These are phyloP conservation scores for Ailuropoda melanoleuca DNA, from an alignment of 2,113 vertebrate genomes.

Conservation along the genomic window DNA sequence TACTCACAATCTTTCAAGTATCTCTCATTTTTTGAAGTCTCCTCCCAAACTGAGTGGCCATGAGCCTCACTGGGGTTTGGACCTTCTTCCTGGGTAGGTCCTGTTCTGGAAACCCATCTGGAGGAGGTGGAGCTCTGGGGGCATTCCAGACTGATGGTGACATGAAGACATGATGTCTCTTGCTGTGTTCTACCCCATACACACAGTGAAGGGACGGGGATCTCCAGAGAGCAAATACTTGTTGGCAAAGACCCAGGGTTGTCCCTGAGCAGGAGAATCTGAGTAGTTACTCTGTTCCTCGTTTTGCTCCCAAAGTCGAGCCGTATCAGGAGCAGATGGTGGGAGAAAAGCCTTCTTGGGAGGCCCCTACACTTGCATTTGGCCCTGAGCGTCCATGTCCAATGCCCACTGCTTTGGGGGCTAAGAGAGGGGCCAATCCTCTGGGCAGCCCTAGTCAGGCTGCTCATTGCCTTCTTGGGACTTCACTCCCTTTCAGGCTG, in stretches of 20 bases:
- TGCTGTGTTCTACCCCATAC: not conserved
- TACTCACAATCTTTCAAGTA: not conserved
- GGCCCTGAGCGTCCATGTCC: not conserved
- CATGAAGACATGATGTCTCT: not conserved
- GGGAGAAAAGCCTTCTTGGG: no score
- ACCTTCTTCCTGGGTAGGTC: not conserved
- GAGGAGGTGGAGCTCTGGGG: not conserved
- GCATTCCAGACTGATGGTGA: not conserved
- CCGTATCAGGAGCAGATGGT: not conserved
- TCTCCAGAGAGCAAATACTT: rapidly evolving
- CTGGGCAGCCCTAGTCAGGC: not conserved
- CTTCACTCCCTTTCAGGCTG: not conserved
- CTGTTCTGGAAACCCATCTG: not conserved
- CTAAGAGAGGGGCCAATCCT: rapidly evolving
- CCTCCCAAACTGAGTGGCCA: not conserved
- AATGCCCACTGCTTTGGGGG: not conserved
- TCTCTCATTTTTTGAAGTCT: not conserved
- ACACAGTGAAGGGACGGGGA: rapidly evolving
- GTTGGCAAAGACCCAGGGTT: rapidly evolving
- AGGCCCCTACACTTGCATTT: not conserved
- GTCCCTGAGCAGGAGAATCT: not conserved
- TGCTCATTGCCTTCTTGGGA: not conserved
- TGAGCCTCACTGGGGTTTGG: not conserved
- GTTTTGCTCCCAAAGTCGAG: not conserved
- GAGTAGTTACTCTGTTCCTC: not conserved